phyloP scores from a whole-genome alignment of 1,140 invertebrate genomes.

The Cyrtorhinus lividipennis region DNA sequence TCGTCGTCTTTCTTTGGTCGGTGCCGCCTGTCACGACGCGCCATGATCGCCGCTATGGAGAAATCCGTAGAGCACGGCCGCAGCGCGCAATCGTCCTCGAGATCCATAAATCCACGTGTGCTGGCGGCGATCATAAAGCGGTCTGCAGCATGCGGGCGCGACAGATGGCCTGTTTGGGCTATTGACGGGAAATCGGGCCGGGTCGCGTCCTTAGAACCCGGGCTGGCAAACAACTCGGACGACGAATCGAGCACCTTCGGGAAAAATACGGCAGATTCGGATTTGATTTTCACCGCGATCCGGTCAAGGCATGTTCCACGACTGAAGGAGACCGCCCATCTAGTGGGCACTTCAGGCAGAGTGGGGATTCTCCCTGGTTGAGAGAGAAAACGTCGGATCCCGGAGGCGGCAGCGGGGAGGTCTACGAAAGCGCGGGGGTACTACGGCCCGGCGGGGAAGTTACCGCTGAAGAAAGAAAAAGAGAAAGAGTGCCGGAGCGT shows the following conservation, averaged over 20 bases:
- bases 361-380: neutral
- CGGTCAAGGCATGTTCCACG: slow-evolving; percentile 7
- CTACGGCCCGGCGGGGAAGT: neutral
- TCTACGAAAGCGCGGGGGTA: neutral
- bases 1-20: slow-evolving; percentile 12
- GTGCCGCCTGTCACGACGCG: slow-evolving; percentile 35
- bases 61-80: slow-evolving; percentile 65
- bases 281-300: neutral
- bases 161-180: neutral
- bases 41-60: slow-evolving; percentile 85
- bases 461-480: neutral
- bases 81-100: slow-evolving; percentile 8
- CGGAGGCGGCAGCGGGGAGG: no score
- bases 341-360: neutral
- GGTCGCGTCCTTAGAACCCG: no score
- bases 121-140: neutral
- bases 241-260: neutral
- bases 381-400: slow-evolving; percentile 6
- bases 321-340: neutral
- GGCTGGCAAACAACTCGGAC: neutral
- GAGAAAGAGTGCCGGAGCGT: neutral
- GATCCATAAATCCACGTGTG: neutral
- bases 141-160: neutral
- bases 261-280: neutral
- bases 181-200: neutral